A percentile compares a stretch with the other conserved stretches of the same genome.
Evolutionary conservation across 2,797 vertebrate species (phyloP).

Genomic region (Bovichtus variegatus): DNA sequence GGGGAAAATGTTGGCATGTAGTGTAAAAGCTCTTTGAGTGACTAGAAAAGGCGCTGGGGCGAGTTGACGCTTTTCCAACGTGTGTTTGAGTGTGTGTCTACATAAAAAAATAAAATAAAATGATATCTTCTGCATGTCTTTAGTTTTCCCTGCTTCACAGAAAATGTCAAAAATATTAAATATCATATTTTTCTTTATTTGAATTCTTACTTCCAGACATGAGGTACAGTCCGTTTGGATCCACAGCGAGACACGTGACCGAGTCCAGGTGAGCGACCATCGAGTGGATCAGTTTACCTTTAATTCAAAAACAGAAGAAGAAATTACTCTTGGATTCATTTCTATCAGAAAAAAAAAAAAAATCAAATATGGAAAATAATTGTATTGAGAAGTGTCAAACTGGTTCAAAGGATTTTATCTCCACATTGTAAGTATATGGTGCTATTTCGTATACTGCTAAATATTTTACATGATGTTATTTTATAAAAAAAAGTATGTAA

Average conservation of each 20-base stretch:
- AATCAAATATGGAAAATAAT: fast-evolving
- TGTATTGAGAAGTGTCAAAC: neutral
- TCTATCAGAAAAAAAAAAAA: neutral
- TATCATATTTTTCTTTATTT: neutral
- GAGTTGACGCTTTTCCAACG: too few relatives aligned
- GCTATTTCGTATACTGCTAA: neutral
- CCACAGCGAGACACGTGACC: slow-evolving; percentile 95
- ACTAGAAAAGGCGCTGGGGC: too few relatives aligned
- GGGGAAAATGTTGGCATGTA: too few relatives aligned
- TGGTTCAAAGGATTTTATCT: neutral
- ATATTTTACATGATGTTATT: neutral
- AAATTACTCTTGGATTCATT: neutral
- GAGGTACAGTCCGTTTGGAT: slow-evolving; percentile 97
- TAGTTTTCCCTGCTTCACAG: neutral
- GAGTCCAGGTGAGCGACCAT: slow-evolving; percentile 98
- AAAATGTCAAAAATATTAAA: neutral
- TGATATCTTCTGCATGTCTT: neutral
- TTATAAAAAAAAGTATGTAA: too few relatives aligned
- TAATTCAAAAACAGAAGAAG: neutral
- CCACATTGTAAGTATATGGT: neutral
- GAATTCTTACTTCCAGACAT: slow-evolving; percentile 97
- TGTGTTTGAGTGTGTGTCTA: too few relatives aligned
- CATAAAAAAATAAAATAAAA: too few relatives aligned
- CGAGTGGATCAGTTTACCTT: slow-evolving; percentile 92
- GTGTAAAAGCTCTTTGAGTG: too few relatives aligned